Evolutionary conservation across 1,140 invertebrate genomes (phyloP).

Genomic region (Globodera rostochiensis): DNA sequence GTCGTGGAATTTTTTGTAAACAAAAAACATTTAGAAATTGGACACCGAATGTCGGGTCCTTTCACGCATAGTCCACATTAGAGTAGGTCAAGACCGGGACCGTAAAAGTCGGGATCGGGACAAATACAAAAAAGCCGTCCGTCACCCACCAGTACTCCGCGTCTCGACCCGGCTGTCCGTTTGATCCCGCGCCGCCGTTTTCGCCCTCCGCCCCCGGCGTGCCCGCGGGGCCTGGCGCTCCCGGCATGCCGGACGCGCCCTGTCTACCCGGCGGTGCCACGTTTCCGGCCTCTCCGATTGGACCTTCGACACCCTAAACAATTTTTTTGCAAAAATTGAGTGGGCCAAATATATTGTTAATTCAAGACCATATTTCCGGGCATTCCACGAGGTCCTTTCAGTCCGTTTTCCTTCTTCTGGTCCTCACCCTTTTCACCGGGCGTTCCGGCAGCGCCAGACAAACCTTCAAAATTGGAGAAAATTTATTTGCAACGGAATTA

Average conservation of each 20-base stretch:
- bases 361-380: conserved; percentile 32
- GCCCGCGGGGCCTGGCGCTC: conserved; percentile 28
- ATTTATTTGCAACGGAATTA: neutral
- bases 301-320: neutral
- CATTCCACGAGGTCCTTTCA: conserved; percentile 43
- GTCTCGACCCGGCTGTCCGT: conserved; percentile 21
- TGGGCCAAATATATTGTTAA: too few relatives aligned
- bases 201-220: conserved; percentile 35
- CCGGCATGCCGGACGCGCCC: conserved; percentile 32
- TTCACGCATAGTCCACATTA: too few relatives aligned
- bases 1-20: neutral
- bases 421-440: conserved; percentile 46
- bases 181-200: conserved; percentile 28
- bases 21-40: too few relatives aligned
- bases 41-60: too few relatives aligned
- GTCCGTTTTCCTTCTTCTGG: conserved; percentile 50
- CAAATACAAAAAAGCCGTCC: neutral
- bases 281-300: neutral
- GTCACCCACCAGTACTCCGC: conserved; percentile 23
- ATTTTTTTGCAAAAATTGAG: neutral
- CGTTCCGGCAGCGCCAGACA: conserved; percentile 39
- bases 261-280: conserved; percentile 15
- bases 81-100: too few relatives aligned
- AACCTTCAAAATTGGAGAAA: neutral
- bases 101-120: too few relatives aligned